Base-by-base conservation (phyloP, 2,888 invertebrate genomes). In the Glyphotaelius pellucidus region DNA sequence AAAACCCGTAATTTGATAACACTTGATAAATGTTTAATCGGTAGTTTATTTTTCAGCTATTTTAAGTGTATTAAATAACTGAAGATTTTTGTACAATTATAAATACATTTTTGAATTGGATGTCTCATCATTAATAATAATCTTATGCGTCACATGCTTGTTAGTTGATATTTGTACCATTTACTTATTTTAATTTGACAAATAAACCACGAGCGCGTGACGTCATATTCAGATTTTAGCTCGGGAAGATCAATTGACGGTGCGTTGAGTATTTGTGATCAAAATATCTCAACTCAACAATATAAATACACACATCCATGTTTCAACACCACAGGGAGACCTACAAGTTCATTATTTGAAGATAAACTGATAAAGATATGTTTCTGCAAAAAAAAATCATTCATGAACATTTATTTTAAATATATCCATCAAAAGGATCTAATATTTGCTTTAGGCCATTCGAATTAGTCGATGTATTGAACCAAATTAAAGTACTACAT, bases 211-310 rank as follows among this genome's bases (percentile, higher is more conserved):
- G 89, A 81, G n/a, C 30, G 15, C 81, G 79, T 91, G 93, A 93
- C 93, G 93, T 93, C 93, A 93, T 81, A 42, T 85, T 90, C 91
- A 91, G 92, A 91, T 92, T 92, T 86, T 32, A 89, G 32, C 88
- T 88, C 92, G 79, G 90, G 91, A 92, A 93, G 93, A 93, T 93
- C 93, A 93, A 93, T 93, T 93, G 93, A 79, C 88, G 12, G 80
- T 67, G 88, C 79, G n/a, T 79, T 79, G 88, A 79, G 88, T 89
- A 89, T 89, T 89, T 89, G 79, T 79, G 79, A 89, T 89, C 80
- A 89, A 89, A 89, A 89, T 89, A 89, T 89, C 67, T 35, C 88
- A 88, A 86, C 86, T 86, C 38, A 86, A 86, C 86, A 86, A 67
- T 67, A n/a, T 67, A 67, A 67, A 67, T 67, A 67, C 67, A n/a